Conservation (phyloP, 1,140 invertebrate genomes). For the Theocolax elegans region DNA sequence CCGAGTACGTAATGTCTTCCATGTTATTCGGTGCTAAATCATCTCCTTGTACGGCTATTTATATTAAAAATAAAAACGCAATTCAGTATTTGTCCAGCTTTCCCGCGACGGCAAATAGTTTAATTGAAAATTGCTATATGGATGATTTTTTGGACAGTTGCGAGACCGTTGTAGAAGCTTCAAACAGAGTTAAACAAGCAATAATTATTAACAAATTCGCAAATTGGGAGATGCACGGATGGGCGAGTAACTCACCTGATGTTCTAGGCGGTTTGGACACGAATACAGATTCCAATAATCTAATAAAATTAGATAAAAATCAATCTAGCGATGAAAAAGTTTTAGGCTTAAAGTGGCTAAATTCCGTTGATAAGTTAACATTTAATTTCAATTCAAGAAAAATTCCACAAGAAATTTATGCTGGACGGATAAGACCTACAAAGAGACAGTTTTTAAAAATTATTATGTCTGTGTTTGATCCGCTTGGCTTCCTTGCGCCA, state of each 20-base stretch:
- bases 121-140: slow-evolving; percentile 16
- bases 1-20: slow-evolving; percentile 47
- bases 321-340: background rate
- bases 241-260: slow-evolving; percentile 1
- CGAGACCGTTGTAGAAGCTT: background rate
- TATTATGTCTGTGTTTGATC: slow-evolving; percentile 55
- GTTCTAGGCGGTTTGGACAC: background rate
- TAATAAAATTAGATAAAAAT: background rate
- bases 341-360: background rate
- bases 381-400: background rate
- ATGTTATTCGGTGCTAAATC: slow-evolving; percentile 55
- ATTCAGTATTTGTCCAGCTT: background rate
- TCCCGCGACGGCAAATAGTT: background rate
- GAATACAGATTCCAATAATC: no score
- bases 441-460: slow-evolving; percentile 49
- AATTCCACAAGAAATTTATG: background rate
- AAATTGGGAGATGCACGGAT: slow-evolving; percentile 29
- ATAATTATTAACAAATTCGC: background rate
- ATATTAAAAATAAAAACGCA: slow-evolving; percentile 49
- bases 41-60: slow-evolving; percentile 51
- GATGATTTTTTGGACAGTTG: slow-evolving; percentile 19
- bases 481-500: slow-evolving; percentile 56
- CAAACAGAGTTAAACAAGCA: background rate
- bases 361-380: background rate
- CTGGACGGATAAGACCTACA: slow-evolving; percentile 22